Conservation (phyloP, 2,888 invertebrate species). For the Polyploca ridens region DNA sequence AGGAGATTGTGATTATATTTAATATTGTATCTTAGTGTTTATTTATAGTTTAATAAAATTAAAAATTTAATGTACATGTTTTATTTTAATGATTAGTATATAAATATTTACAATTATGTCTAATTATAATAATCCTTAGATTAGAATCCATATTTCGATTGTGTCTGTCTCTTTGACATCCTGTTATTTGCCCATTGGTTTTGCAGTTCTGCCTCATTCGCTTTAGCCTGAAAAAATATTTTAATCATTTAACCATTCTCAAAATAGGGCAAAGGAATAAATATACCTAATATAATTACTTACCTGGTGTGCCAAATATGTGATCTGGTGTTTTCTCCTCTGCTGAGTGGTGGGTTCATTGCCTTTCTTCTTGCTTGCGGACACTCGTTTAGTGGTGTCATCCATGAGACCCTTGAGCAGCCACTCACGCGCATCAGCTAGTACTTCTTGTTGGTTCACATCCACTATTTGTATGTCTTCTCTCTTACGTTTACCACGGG, state of each 20-base stretch:
- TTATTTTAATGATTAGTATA: conserved; percentile 16
- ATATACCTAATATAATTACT: conserved; percentile 9
- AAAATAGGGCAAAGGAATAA: background rate
- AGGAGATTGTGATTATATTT: conserved; percentile 88
- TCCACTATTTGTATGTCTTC: conserved; percentile 91
- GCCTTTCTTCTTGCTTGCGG: conserved; percentile 81
- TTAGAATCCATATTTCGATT: conserved; percentile 98
- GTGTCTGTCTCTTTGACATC: conserved; percentile 93
- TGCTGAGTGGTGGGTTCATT: conserved; percentile 88
- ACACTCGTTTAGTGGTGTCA: conserved; percentile 83
- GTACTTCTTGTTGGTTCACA: conserved; percentile 91
- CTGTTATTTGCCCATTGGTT: conserved; percentile 97
- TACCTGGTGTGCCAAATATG: conserved; percentile 94
- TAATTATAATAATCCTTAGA: conserved; percentile 13
- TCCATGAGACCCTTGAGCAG: conserved; percentile 91
- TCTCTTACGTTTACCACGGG: conserved; percentile 85
- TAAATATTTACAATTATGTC: conserved; percentile 17
- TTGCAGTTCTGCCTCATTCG: conserved; percentile 96
- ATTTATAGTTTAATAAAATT: conserved; percentile 17
- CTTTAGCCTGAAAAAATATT: conserved; percentile 91
- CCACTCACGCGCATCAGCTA: conserved; percentile 92
- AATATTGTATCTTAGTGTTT: conserved; percentile 11
- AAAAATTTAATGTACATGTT: conserved; percentile 14
- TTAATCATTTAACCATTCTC: background rate
- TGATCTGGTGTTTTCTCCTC: conserved; percentile 97